Evolutionary conservation across 53 echinoderm and acorn worm species (phyloP).

Genomic region (Crossaster papposus): DNA sequence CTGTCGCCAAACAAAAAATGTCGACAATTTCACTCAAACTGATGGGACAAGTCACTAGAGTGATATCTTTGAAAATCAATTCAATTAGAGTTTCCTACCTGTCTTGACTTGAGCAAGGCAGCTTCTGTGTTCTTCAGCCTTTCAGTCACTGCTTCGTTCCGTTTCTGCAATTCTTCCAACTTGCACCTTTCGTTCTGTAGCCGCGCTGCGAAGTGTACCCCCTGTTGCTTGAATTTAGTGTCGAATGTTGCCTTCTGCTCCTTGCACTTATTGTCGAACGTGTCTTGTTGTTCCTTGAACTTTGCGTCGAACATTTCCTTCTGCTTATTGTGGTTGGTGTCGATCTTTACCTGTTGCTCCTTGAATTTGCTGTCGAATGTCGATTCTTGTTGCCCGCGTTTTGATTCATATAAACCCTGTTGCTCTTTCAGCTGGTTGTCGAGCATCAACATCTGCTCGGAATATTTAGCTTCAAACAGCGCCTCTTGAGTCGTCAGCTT

Average conservation of each 20-base stretch:
- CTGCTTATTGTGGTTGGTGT: slow-evolving; percentile 4
- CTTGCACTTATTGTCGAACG: neutral
- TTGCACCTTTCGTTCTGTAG: slow-evolving; percentile 24
- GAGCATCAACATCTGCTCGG: neutral
- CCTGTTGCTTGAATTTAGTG: slow-evolving; percentile 19
- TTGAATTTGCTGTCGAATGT: slow-evolving; percentile 15
- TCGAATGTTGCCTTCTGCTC: neutral
- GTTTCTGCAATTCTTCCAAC: neutral
- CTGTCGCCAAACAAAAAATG: neutral
- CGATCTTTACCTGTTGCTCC: slow-evolving; percentile 7
- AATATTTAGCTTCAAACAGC: neutral
- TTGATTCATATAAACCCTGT: neutral
- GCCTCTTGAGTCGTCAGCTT: neutral
- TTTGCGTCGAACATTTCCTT: slow-evolving; percentile 9
- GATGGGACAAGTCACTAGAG: too few species aligned
- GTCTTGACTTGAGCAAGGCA: slow-evolving; percentile 47
- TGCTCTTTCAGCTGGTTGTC: slow-evolving; percentile 7
- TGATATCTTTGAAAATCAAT: too few species aligned
- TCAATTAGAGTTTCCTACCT: slow-evolving; percentile 6
- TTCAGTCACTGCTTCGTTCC: slow-evolving; percentile 7
- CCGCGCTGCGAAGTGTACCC: neutral
- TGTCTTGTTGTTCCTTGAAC: slow-evolving; percentile 20
- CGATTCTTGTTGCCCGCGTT: slow-evolving; percentile 1
- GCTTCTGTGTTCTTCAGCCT: slow-evolving; percentile 28
- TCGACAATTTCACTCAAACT: neutral